Evolutionary conservation across 2,113 vertebrate species (phyloP).

Genomic region (Anser cygnoides): DNA sequence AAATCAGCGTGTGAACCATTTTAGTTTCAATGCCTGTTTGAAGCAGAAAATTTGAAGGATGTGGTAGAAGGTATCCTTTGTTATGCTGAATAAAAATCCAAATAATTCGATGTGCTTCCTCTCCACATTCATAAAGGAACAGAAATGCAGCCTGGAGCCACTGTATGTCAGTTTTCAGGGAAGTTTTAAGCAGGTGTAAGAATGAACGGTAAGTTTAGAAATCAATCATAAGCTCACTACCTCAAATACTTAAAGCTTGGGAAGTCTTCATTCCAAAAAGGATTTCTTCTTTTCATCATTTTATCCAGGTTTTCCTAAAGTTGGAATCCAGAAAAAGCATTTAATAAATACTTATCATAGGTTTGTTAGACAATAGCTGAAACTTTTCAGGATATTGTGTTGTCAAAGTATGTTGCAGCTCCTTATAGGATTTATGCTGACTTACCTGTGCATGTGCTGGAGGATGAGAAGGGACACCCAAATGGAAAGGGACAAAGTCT

Average conservation of each 20-base stretch:
- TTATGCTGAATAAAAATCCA: not conserved
- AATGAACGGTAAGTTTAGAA: not conserved
- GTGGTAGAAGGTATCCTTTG: not conserved
- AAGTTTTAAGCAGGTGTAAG: not conserved
- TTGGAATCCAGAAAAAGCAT: not conserved
- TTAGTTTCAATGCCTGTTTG: not conserved
- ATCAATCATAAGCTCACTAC: not conserved
- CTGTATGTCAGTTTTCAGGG: not conserved
- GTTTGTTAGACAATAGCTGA: not conserved
- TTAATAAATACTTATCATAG: not conserved
- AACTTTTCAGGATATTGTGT: not conserved
- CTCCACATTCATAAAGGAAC: rapidly evolving
- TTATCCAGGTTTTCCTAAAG: not conserved
- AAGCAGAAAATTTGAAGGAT: not conserved
- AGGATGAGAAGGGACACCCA: not conserved
- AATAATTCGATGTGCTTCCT: not conserved
- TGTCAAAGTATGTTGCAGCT: not conserved
- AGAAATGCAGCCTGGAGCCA: not conserved
- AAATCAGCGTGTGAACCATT: not conserved
- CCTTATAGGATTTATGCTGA: not conserved
- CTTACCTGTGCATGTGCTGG: not conserved
- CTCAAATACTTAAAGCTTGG: not conserved
- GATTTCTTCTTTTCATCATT: not conserved
- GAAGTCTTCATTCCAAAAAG: not conserved
- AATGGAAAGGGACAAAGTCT: not conserved